Conservation (phyloP, 2,888 invertebrate genomes). For the Andrena fulva region DNA sequence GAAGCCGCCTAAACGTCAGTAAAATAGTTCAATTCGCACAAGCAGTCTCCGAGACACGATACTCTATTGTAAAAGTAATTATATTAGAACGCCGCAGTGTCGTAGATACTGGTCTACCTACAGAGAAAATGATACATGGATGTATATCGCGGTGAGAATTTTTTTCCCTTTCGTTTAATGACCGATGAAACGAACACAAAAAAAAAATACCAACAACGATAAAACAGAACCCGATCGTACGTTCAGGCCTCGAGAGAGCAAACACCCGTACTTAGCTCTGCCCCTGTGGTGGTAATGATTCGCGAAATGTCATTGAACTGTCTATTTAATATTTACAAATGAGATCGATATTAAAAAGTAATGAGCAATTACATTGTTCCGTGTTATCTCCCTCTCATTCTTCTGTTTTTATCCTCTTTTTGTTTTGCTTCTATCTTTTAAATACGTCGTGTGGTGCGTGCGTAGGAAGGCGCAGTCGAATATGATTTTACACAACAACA, state of each 20-base stretch:
- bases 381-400: conserved; percentile 29
- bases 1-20: conserved; percentile 49
- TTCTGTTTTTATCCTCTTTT: conserved; percentile 21
- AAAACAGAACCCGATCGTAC: conserved; percentile 34
- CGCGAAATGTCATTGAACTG: conserved; percentile 56
- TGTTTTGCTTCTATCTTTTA: conserved; percentile 35
- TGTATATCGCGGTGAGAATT: conserved; percentile 9
- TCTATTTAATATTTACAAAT: conserved; percentile 76
- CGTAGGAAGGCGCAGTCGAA: conserved; percentile 75
- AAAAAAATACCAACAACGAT: background rate
- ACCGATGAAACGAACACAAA: conserved; percentile 34
- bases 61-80: conserved; percentile 40
- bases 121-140: conserved; percentile 31
- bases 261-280: conserved; percentile 9
- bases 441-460: conserved; percentile 68
- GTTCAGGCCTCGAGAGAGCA: conserved; percentile 28
- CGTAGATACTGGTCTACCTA: conserved; percentile 29
- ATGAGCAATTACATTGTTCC: conserved; percentile 76
- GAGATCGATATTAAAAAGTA: conserved; percentile 79
- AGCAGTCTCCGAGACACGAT: conserved; percentile 46
- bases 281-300: conserved; percentile 27
- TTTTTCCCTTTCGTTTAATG: conserved; percentile 29
- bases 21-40: conserved; percentile 49
- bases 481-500: conserved; percentile 59
- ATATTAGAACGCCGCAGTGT: conserved; percentile 53